Percentiles rank a stretch among this genome's conserved stretches.
Conservation (phyloP, 2,888 invertebrate species). For the Drosophila putrida region DNA sequence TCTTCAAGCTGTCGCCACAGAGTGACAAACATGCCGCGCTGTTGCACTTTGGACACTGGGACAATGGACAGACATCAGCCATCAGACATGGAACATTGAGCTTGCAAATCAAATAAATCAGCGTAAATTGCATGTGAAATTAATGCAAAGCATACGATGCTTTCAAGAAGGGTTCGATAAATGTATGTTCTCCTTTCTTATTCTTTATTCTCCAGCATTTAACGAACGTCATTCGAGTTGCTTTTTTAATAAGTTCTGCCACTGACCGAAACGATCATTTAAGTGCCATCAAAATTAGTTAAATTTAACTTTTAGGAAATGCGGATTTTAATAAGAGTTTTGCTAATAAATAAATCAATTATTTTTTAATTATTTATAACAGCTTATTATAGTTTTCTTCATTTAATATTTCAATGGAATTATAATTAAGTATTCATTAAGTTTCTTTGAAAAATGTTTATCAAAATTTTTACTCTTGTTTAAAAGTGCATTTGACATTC, state of each 20-base stretch:
- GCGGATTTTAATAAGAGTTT: not conserved
- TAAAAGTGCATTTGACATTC: constrained; percentile 32
- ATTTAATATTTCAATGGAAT: not conserved
- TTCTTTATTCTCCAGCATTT: constrained; percentile 15
- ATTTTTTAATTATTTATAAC: not conserved
- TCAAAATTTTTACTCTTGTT: not conserved
- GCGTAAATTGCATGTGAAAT: constrained; percentile 83
- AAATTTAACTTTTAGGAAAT: not conserved
- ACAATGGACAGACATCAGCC: constrained; percentile 19
- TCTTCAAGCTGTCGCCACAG: constrained; percentile 31
- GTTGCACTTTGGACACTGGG: constrained; percentile 9
- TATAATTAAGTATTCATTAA: not conserved
- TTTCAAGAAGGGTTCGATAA: constrained; percentile 26
- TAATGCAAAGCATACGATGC: constrained; percentile 70
- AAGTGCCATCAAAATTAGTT: not conserved
- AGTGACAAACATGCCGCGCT: constrained; percentile 68
- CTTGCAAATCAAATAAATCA: constrained; percentile 82
- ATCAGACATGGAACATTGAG: constrained; percentile 40
- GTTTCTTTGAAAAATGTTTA: not conserved
- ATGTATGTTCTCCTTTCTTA: not conserved
- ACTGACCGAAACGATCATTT: constrained; percentile 7
- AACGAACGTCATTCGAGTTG: constrained; percentile 41
- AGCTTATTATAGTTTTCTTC: too few species aligned
- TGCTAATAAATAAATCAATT: not conserved
- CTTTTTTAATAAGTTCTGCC: constrained; percentile 33